Evolutionary conservation across 2,888 invertebrate genomes (phyloP).

Genomic region (Eremobia ochroleuca): DNA sequence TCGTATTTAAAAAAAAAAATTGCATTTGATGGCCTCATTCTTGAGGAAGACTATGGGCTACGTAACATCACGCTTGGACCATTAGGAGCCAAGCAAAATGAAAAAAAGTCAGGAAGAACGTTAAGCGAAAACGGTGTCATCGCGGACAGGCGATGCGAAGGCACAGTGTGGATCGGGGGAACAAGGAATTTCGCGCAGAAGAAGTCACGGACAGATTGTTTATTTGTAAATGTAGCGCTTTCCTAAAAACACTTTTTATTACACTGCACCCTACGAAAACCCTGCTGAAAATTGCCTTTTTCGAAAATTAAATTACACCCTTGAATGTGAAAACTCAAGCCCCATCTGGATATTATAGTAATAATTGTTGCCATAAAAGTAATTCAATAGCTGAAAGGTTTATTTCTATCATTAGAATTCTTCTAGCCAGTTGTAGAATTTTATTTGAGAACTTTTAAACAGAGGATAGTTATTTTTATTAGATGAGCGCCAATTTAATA

Average conservation of each 20-base stretch:
- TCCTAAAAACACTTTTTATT: constrained; percentile 15
- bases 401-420: constrained; percentile 19
- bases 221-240: not conserved
- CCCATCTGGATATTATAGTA: constrained; percentile 22
- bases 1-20: not conserved
- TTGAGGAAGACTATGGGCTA: not conserved
- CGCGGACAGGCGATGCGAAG: too few species aligned
- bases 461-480: not conserved
- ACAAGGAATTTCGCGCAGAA: too few species aligned
- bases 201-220: not conserved
- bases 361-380: constrained; percentile 31
- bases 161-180: too few species aligned
- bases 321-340: constrained; percentile 2
- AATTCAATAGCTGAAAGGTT: constrained; percentile 19
- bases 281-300: constrained; percentile 15
- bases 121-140: too few species aligned
- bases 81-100: too few species aligned
- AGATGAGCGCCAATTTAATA: not conserved
- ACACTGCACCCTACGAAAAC: not conserved
- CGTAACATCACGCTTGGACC: too few species aligned
- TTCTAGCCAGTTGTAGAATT: not conserved
- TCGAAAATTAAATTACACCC: constrained; percentile 15
- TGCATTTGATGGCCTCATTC: not conserved
- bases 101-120: too few species aligned
- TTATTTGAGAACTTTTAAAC: constrained; percentile 15